Evolutionary conservation across 2,888 invertebrate species (phyloP), one percentile per base, ranked within the genome.

Genomic region (Oligia fasciuncula): DNA sequence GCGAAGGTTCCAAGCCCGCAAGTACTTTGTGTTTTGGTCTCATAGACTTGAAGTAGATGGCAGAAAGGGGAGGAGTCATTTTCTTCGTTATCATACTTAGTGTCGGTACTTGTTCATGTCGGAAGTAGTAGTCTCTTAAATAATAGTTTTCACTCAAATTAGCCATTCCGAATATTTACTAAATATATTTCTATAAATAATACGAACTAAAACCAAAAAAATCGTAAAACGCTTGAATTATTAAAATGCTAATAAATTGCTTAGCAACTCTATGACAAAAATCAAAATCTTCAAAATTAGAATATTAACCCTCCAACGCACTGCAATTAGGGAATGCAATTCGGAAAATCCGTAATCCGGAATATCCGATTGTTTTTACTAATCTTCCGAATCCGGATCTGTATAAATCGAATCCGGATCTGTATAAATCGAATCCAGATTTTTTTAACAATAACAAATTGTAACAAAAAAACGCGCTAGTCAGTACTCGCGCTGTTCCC

Each of bases 11-110:
- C 0, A 97, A 87, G 0, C 96, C 96, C 3, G 96, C 96, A 1
- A 96, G 88, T 2, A 93, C 90, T 86, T 95, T 95, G 0, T 94
- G 87, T 78, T 93, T 94, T 0, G 91, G 90, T 14, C 86, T 91
- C 97, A 96, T 96, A 0, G 94, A 94, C 74, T 95, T 95, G 84
- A 96, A 97, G 84, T 95, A 96, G 63, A 96, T 92, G 14, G 92
- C 90, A 1, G 96, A 96, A 4, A 97, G 92, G 1, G 93, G 83
- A 9, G 92, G 91, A 13, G 89, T 83, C 97, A 97, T 96, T 80
- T 91, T 95, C 1, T 93, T 89, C 76, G 89, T 95, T 86, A 96
- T 96, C 14, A 93, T 88, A 71, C 91, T 94, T 85, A 95, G 95
- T 1, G 95, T 95, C 4, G 97, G 97, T 17, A 96, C 96, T 80